Conservation (phyloP, 2,888 invertebrate genomes). For the Diaphora mendica region DNA sequence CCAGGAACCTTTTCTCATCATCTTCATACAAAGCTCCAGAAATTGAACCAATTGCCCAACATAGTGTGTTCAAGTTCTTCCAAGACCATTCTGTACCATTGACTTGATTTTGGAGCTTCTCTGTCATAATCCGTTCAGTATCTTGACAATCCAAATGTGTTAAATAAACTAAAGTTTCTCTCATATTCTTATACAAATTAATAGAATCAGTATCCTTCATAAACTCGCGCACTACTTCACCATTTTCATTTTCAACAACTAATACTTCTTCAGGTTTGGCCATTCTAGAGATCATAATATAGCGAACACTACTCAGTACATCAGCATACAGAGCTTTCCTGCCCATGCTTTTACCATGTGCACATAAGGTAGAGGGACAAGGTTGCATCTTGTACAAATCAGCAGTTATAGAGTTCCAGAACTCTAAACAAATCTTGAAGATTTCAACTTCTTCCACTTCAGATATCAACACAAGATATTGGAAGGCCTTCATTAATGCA, state of each 20-base stretch:
- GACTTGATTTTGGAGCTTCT: constrained; percentile 98
- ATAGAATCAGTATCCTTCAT: constrained; percentile 99
- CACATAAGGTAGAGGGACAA: constrained; percentile 83
- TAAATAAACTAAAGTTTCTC: constrained; percentile 98
- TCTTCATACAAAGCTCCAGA: constrained; percentile 99
- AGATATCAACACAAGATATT: constrained; percentile 96
- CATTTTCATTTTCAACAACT: constrained; percentile 99
- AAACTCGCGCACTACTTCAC: constrained; percentile 99
- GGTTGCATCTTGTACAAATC: constrained; percentile 97
- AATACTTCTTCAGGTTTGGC: constrained; percentile 99
- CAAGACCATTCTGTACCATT: constrained; percentile 99
- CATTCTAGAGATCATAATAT: constrained; percentile 99
- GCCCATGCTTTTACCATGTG: constrained; percentile 79
- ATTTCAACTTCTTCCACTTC: constrained; percentile 99
- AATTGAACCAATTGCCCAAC: constrained; percentile 99
- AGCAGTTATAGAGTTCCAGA: constrained; percentile 97
- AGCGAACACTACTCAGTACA: constrained; percentile 94
- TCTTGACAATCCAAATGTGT: constrained; percentile 99
- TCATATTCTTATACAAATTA: constrained; percentile 99
- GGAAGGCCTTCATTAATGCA: constrained; percentile 92
- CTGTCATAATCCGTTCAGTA: constrained; percentile 99
- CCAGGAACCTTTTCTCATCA: constrained; percentile 99
- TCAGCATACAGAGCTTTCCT: constrained; percentile 92
- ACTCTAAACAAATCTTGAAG: constrained; percentile 99
- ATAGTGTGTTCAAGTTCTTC: constrained; percentile 99